phyloP scores from a whole-genome alignment of 1,140 invertebrate genomes.

The Carcinoscorpius rotundicauda region DNA sequence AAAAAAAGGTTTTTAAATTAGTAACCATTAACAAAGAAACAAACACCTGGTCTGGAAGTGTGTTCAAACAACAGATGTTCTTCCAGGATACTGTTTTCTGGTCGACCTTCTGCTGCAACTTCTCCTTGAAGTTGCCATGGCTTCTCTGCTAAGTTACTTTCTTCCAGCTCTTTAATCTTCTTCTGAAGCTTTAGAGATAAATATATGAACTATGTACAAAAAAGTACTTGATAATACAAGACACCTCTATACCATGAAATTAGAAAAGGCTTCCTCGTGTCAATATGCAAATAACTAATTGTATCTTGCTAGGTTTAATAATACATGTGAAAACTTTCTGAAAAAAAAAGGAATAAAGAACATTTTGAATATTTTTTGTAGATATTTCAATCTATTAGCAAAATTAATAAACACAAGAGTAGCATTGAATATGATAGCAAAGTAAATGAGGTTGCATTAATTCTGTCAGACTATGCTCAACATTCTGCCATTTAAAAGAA shows the following conservation, averaged over 20 bases:
- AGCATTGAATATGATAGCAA: no score
- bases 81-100: conserved; percentile 83
- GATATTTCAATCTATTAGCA: no score
- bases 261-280: background rate
- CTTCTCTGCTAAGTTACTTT: conserved; percentile 63
- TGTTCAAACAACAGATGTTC: conserved; percentile 85
- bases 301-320: background rate
- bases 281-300: conserved; percentile 4
- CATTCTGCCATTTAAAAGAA: no score
- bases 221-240: no score
- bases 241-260: no score
- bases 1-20: no score
- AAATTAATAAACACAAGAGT: no score
- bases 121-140: conserved; percentile 91
- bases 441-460: no score
- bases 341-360: no score
- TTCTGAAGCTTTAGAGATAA: conserved; percentile 28
- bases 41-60: conserved; percentile 51
- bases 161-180: conserved; percentile 64
- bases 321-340: background rate
- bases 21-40: background rate
- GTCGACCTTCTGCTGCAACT: conserved; percentile 56
- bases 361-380: no score
- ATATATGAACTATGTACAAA: no score
- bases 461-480: no score